Base-by-base conservation (phyloP, 2,888 invertebrate species). In the Hydraecia micacea region DNA sequence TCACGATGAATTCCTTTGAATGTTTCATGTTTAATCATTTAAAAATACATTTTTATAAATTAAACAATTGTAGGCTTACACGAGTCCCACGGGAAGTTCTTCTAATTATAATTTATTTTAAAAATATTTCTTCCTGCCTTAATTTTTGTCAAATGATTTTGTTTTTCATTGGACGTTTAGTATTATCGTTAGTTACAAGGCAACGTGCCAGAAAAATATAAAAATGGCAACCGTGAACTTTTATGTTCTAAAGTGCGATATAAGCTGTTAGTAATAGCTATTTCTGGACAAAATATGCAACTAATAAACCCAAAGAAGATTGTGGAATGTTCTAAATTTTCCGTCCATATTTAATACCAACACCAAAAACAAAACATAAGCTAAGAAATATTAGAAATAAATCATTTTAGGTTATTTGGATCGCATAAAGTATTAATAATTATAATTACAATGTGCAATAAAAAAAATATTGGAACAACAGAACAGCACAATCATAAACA, bases 21-120 rank as follows among this genome's bases (percentile, higher is more conserved):
- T 4, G 4, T 36, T n/a, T 4, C 7, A 36, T 28, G 42, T 18
- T 46, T 46, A 13, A 28, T 63, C 25, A 62, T 60, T 71, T 63
- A 58, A 67, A 63, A 84, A 74, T 68, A 84, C 18, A 52, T 42
- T 49, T 21, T 4, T 58, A 76, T 86, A 83, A 76, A 83, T 85
- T 71, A 86, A 62, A 79, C n/a, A 86, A 79, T 79, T 80, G 69
- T 69, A 58, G 36, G 46, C 65, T 39, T 46, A 46, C 46, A 46
- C 46, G 4, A 46, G 46, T 46, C 42, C 62, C 49, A 66, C 62
- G 74, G 81, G 68, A 85, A 76, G 84, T 72, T 85, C n/a, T 42
- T 73, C 52, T 69, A 69, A 80, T 79, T 79, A 76, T 79, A 58
- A 36, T 60, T 73, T 62, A 36, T 62, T 70, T 68, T 49, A 76